Base-by-base conservation (phyloP, 2,797 vertebrate species). In the Pipistrellus pygmaeus region DNA sequence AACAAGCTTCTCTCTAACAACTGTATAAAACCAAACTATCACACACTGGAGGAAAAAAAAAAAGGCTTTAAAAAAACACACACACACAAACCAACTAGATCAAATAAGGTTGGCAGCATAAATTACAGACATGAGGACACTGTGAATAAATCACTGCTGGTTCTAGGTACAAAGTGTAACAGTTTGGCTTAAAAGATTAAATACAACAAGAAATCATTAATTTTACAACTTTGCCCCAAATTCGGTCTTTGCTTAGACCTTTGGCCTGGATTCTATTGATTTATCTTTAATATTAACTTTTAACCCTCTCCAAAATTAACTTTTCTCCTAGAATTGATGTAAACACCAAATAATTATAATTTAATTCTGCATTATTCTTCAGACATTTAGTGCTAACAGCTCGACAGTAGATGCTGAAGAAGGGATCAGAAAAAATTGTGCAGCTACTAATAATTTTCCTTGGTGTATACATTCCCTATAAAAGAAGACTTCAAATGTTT, bases 1-100 rank as follows among this genome's bases (percentile, higher is more conserved):
- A 96, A 97, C 77, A 88, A 94, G 91, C 64, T 73, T 93, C 69
- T 55, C 57, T 92, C 46, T 87, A 88, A 69, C 73, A 93, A 85
- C 44, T 21, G 35, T 35, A 15, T 69, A 53, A 82, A 92, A 51
- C 20, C 27, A 48, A 87, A 57, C 17, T 21, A 51, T 30, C 48
- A 38, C 32, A 88, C 62, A 62, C 0, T 81, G 66, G 55, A 11
- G 44, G 44, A 6, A 2, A 44, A 44, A 38, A 11, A 95, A 95
- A 60, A 30, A 72, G 25, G 12, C 2, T 66, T 62, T 73, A 85
- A 23, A 89, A 90, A 57, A 3, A 57, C 55, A 60, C 57, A 27
- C 23, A 60, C 57, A 27, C 25, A 14, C 5, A 92, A 86, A 44
- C 7, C 17, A 85, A 85, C 15, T 25, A 64, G 44, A 69, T 4